These are phyloP conservation scores for Hipparchia sbordonii DNA, from an alignment of 2,888 invertebrate species.

Conservation along the genomic window DNA sequence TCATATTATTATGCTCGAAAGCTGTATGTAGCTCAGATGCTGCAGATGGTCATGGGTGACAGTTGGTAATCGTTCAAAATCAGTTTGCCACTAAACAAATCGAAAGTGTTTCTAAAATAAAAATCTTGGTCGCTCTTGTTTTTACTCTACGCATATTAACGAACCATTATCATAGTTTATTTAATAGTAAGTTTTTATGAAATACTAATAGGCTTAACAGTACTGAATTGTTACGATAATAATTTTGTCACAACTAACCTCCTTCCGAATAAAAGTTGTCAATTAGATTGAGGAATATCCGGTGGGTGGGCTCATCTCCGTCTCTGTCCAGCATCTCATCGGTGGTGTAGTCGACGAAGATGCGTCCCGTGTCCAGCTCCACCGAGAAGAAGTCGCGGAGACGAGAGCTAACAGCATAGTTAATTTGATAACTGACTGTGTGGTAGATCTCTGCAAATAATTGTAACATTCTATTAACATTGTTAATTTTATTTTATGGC, in stretches of 20 bases:
- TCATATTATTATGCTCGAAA: no score
- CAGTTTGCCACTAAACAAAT: no score
- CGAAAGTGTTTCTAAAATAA: no score
- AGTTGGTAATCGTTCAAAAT: no score
- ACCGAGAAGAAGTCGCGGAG: conserved; percentile 79
- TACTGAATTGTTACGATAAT: neutral
- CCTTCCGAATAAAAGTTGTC: conserved; percentile 79
- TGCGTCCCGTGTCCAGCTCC: conserved; percentile 67
- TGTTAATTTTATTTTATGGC: no score
- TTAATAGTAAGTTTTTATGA: no score
- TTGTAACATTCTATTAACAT: neutral
- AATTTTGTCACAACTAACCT: conserved; percentile 51
- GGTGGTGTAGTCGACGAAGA: conserved; percentile 72
- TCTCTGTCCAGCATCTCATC: conserved; percentile 78
- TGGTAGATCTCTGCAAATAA: conserved; percentile 70
- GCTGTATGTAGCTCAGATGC: no score
- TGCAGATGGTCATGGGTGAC: no score
- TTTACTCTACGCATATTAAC: no score
- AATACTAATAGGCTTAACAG: no score
- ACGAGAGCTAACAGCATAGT: conserved; percentile 66
- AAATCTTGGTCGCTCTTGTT: no score
- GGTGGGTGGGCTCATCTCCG: conserved; percentile 67
- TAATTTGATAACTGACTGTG: conserved; percentile 79
- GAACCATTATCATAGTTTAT: no score
- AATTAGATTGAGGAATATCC: conserved; percentile 73